Evolutionary conservation across 2,113 vertebrate species (phyloP).

Genomic region (Carollia perspicillata): DNA sequence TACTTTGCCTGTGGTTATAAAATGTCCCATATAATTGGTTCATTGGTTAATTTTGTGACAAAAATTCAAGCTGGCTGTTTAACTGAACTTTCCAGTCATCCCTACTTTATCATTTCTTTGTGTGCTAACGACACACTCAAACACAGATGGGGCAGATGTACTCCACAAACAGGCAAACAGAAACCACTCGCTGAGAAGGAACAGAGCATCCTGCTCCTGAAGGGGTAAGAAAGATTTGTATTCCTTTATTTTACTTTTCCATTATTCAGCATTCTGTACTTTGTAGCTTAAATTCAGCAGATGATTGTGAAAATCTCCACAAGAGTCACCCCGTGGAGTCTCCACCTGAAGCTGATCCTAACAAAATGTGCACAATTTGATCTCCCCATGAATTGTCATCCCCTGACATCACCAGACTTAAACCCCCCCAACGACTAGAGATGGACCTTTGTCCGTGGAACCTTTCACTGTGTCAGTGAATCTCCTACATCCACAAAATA

Average conservation of each 20-base stretch:
- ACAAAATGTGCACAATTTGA: not conserved
- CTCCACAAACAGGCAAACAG: constrained; percentile 38
- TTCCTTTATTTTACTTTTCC: constrained; percentile 25
- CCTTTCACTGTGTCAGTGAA: not conserved
- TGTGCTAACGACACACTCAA: constrained; percentile 11
- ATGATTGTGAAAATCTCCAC: constrained; percentile 8
- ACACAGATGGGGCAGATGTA: not conserved
- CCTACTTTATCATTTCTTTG: not conserved
- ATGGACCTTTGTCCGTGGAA: not conserved
- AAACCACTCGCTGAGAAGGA: constrained; percentile 38
- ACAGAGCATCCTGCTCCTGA: not conserved
- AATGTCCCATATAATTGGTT: not conserved
- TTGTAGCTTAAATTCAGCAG: constrained; percentile 31
- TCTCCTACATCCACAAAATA: not conserved
- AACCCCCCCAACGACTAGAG: not conserved
- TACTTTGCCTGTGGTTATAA: not conserved
- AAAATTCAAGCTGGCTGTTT: constrained; percentile 23
- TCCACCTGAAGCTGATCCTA: not conserved
- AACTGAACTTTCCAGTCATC: not conserved
- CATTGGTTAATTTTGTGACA: not conserved
- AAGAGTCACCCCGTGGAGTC: not conserved
- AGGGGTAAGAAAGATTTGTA: not conserved
- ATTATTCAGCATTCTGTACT: constrained; percentile 35
- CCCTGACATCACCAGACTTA: not conserved
- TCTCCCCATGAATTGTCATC: not conserved